Evolutionary conservation across 2,113 vertebrate species (phyloP), one percentile per base, ranked within the genome.

Genomic region (Sylvilagus bachmani): DNA sequence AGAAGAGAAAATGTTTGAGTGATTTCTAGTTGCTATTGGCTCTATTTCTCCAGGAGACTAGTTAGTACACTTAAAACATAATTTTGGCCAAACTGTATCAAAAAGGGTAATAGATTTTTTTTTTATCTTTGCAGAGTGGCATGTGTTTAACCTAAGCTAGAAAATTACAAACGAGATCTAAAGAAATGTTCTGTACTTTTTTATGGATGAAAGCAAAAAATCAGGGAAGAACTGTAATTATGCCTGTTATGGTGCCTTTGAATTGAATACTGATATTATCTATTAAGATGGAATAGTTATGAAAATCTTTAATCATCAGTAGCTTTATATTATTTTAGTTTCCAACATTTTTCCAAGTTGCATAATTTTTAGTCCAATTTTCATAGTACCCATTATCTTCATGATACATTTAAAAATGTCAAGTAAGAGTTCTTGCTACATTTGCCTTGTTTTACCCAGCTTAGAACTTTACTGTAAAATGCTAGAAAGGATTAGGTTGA

Each of bases 21-120:
- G 16, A 14, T 91, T 84, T 93, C 64, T 33, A 85, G 55, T 85
- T 85, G 74, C 31, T 9, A 4, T 53, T 85, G 33, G 24, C 44
- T 95, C 53, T 21, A 0, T 95, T 88, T 93, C 36, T 79, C 85
- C 25, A 78, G 66, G 84, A 93, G 25, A 73, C 69, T 49, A 90
- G 55, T 79, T 79, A 86, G 33, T 22, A 73, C 29, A 79, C 44
- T 88, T 44, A 91, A 93, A 94, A 22, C 31, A 33, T 84, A 69
- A 85, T 53, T 80, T 86, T 81, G 69, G 29, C 21, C 92, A 86
- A 82, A 79, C 78, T 94, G 11, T n/a, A 82, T 31, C 78, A 67
- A 74, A 33, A 89, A 70, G 10, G 36, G 22, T 62, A 73, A 49
- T 74, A 22, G 71, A 77, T 70, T 10, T 79, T 67, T 44, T 90